These are phyloP conservation scores for Silurus asotus DNA, from an alignment of 2,113 vertebrate genomes.

Conservation along the genomic window DNA sequence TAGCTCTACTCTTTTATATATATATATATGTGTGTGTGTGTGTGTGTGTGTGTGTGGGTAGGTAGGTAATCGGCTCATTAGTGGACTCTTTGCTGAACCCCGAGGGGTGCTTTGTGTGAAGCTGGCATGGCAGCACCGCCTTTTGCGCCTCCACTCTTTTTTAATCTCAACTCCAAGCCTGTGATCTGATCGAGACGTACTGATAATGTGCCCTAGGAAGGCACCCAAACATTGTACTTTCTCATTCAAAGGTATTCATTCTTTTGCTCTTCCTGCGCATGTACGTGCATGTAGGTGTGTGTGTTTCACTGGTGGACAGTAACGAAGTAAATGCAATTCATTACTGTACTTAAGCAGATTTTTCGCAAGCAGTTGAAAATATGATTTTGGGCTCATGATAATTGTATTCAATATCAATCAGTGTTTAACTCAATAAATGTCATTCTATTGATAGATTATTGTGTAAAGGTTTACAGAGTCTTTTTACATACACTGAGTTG, in stretches of 20 bases:
- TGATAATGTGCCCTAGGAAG: background rate
- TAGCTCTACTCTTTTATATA: constrained; percentile 7
- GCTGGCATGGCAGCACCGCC: constrained; percentile 51
- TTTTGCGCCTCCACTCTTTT: constrained; percentile 39
- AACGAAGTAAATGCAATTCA: too few relatives aligned
- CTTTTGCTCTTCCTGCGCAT: too few relatives aligned
- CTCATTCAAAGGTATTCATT: too few relatives aligned
- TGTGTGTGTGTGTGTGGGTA: constrained; percentile 39
- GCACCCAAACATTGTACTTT: constrained; percentile 8
- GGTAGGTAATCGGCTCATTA: constrained; percentile 58
- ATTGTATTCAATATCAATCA: too few relatives aligned
- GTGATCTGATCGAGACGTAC: constrained; percentile 49
- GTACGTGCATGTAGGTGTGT: background rate
- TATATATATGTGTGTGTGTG: background rate
- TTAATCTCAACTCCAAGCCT: constrained; percentile 45
- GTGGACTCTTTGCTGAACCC: constrained; percentile 47
- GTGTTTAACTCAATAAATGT: too few relatives aligned
- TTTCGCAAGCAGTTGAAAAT: too few relatives aligned
- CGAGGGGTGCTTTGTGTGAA: constrained; percentile 40
- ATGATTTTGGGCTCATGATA: too few relatives aligned
- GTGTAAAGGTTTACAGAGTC: too few relatives aligned
- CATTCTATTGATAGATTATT: too few relatives aligned
- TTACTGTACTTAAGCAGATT: too few relatives aligned
- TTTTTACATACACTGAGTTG: too few relatives aligned
- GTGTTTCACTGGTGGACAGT: background rate